Evolutionary conservation across 1,140 invertebrate genomes (phyloP), one percentile per base, ranked within the genome.

Genomic region (Drosophila bocki): DNA sequence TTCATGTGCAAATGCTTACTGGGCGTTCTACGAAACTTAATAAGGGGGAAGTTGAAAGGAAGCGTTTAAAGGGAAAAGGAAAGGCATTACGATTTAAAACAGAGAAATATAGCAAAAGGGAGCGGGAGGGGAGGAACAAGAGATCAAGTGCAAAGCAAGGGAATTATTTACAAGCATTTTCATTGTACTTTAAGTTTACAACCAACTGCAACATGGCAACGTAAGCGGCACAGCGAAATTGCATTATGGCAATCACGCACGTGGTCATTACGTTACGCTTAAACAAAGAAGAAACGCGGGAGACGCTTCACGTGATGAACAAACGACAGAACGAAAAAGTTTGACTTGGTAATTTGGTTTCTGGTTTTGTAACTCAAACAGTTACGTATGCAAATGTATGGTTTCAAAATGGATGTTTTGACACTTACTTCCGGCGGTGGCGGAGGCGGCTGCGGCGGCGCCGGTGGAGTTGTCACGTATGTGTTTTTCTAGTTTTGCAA

Each of bases 101-200:
- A 39, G 44, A 67, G 41, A 61, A 57, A 75, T 35, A 68, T 37
- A 41, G 64, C 33, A 61, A 33, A 33, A 26, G 44, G n/a, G 37
- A 15, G 12, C n/a, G 41, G 12, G 62, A 26, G 51, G 37, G 51
- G 8, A 17, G 39, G 29, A 44, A 39, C 5, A 26, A 44, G 44
- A 72, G 68, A 67, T 77, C 51, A 68, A 78, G 68, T 80, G 67
- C 83, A 91, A 90, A 79, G 85, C 85, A 91, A 84, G 71, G 75
- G 67, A 90, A 85, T 85, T 88, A 90, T 91, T 91, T 91, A 91
- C 90, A 91, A 88, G 90, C 90, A 91, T 91, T 91, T 91, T 91
- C 90, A 91, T 86, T 83, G 82, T 86, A 91, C 90, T 91, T 91
- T 83, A 78, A 91, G 83, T 77, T 90, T 74, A 90, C 85, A 91